A percentile compares a stretch with the other conserved stretches of the same genome.
Evolutionary conservation across 1,140 invertebrate genomes (phyloP).

Genomic region (Drosophila guanche): DNA sequence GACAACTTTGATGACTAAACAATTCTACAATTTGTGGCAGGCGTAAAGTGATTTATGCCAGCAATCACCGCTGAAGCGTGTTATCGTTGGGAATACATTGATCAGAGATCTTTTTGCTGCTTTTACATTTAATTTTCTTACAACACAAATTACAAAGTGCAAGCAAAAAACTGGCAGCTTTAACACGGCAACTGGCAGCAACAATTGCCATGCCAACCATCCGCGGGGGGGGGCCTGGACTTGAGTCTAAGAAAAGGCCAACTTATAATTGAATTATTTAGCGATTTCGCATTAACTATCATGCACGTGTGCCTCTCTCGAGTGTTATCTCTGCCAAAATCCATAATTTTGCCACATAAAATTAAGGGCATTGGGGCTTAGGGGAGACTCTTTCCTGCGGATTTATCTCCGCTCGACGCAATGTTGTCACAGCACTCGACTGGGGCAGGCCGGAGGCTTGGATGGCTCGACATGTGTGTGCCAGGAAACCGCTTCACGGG

Average conservation of each 20-base stretch:
- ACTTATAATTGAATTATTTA: slow-evolving; percentile 35
- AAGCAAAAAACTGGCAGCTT: slow-evolving; percentile 12
- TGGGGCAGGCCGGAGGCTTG: too few relatives aligned
- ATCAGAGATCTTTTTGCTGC: too few relatives aligned
- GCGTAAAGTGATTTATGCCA: neutral
- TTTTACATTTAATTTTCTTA: too few relatives aligned
- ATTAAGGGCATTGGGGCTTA: slow-evolving; percentile 41
- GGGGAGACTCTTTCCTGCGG: slow-evolving; percentile 44
- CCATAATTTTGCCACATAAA: slow-evolving; percentile 73
- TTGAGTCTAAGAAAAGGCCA: neutral
- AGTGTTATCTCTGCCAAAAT: slow-evolving; percentile 50
- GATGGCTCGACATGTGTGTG: slow-evolving; percentile 11
- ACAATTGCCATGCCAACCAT: slow-evolving; percentile 11
- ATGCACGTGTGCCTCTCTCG: slow-evolving; percentile 34
- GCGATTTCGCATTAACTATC: slow-evolving; percentile 29
- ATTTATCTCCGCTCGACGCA: slow-evolving; percentile 72
- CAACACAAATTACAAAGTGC: too few relatives aligned
- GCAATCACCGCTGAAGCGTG: neutral
- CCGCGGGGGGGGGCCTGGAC: too few relatives aligned
- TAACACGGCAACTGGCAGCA: slow-evolving; percentile 20
- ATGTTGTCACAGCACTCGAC: slow-evolving; percentile 74
- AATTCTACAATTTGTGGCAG: too few relatives aligned
- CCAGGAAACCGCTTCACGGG: slow-evolving; percentile 41
- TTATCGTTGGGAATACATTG: too few relatives aligned
- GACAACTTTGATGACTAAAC: too few relatives aligned